Base-by-base conservation (phyloP, 2,888 invertebrate species). In the Rambutsinella grinnellia region DNA sequence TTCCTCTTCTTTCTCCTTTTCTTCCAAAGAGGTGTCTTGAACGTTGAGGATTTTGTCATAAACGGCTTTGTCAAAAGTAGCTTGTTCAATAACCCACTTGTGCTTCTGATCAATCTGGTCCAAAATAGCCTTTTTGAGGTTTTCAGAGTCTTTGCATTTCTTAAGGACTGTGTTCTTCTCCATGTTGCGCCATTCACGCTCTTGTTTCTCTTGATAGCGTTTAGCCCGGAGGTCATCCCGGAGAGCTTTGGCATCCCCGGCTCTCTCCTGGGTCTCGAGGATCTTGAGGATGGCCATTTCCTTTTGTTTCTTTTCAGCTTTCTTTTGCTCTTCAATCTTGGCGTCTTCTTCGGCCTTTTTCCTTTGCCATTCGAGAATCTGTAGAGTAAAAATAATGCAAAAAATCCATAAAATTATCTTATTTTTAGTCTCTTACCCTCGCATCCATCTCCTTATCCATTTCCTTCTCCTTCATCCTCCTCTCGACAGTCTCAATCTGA, bases 381-480 rank as follows among this genome's bases (percentile, higher is more conserved):
- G 17, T 27, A 23, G 17, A 19, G 23, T 47, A 8, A 27, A 47
- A 1, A 36, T 21, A 58, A 24, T n/a, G 15, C 36, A 36, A 36
- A n/a, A n/a, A n/a, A 36, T 36, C 5, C 36, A 36, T 13, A 36
- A 36, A 56, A n/a, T 26, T 24, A 5, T 19, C 19, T n/a, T 24
- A n/a, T 58, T 13, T 19, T 5, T 26, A 36, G 15, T 5, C 13
- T 36, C 44, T 85, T 2, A 81, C 82, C 8, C 81, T 80, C 17
- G 88, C 86, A 28, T 87, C 86, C 51, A 88, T 87, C 66, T 90
- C 90, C 81, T 89, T 89, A 78, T 88, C 88, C 56, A 90, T 84
- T 81, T 90, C 91, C 66, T 89, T 89, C 81, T 92, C 91, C 56
- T 90, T 90, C 65, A 90, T 89, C 85, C 91, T 90, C 88, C 91